phyloP scores from a whole-genome alignment of 2,888 invertebrate genomes.

The Sepioteuthis lessoniana region DNA sequence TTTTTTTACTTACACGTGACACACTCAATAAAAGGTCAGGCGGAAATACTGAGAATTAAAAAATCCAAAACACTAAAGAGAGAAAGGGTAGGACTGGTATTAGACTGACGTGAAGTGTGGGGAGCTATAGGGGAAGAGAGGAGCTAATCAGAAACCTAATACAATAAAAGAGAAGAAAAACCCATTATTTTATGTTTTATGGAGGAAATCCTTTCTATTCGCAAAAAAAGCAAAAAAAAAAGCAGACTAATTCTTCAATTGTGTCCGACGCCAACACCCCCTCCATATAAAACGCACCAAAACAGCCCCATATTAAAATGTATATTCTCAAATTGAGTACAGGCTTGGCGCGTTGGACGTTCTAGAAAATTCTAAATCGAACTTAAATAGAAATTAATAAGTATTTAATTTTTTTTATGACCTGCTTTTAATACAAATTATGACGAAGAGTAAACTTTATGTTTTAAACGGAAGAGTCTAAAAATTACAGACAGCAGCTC shows the following conservation, averaged over 20 bases:
- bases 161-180: neutral
- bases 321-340: no score
- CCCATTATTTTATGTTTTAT: neutral
- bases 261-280: neutral
- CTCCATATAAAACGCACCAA: neutral
- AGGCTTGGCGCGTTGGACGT: no score
- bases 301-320: neutral
- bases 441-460: no score
- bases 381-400: no score
- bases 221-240: neutral
- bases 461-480: no score
- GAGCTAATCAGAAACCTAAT: neutral
- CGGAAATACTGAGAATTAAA: neutral
- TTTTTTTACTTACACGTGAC: neutral
- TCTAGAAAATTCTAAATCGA: no score
- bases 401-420: no score
- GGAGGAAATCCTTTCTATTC: neutral
- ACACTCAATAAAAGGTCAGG: neutral
- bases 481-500: no score
- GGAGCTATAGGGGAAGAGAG: neutral
- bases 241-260: neutral
- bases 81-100: neutral
- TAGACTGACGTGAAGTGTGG: neutral
- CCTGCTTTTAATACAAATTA: no score
- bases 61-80: neutral